phyloP scores from a whole-genome alignment of 1,140 invertebrate species.

The Thaumatotibia leucotreta region DNA sequence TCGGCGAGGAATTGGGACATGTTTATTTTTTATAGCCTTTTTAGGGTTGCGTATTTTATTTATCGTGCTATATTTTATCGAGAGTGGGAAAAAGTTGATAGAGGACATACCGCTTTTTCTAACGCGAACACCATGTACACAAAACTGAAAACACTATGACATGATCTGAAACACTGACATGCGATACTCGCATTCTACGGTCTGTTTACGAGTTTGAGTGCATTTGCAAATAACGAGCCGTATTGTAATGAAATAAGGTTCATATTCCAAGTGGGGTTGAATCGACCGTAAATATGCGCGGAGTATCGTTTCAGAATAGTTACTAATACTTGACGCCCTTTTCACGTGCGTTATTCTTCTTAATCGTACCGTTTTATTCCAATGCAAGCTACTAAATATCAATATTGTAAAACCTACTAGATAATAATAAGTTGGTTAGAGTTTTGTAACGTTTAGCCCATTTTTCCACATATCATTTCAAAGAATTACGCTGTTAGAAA shows the following conservation, averaged over 20 bases:
- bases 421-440: no score
- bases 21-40: not conserved
- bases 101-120: conserved; percentile 50
- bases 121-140: conserved; percentile 41
- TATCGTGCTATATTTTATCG: not conserved
- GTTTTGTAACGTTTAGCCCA: no score
- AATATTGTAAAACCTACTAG: no score
- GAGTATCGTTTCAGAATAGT: conserved; percentile 51
- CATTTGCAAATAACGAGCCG: not conserved
- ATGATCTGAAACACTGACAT: no score
- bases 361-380: conserved; percentile 35
- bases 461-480: no score
- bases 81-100: no score
- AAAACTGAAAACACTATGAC: conserved; percentile 45
- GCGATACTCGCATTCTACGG: conserved; percentile 31
- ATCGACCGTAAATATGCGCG: conserved; percentile 19
- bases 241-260: conserved; percentile 24
- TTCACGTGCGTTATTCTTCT: conserved; percentile 46
- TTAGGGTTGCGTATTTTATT: not conserved
- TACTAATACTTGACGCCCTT: conserved; percentile 49
- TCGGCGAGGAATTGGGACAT: not conserved
- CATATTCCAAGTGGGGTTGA: not conserved
- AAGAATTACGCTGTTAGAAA: no score
- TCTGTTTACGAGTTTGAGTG: conserved; percentile 15
- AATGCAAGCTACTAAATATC: no score